A percentile compares a stretch with the other conserved stretches of the same genome.
These are phyloP conservation scores for Flexamia atlantica DNA, from an alignment of 2,888 invertebrate species.

Conservation along the genomic window DNA sequence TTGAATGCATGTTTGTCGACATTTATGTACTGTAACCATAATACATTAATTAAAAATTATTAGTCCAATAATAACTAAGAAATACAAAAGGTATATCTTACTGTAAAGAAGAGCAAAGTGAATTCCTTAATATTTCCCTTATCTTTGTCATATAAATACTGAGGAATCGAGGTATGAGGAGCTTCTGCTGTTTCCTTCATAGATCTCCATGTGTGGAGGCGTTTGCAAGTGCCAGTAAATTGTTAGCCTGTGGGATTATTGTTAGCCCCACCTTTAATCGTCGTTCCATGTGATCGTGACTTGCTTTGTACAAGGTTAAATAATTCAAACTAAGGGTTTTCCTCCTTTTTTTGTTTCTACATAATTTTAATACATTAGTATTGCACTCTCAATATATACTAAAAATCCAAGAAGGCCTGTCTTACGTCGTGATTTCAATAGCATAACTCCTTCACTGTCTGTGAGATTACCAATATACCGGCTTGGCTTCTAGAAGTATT, in stretches of 20 bases:
- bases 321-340: not conserved
- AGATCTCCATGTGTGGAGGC: not conserved
- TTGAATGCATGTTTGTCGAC: too few relatives aligned
- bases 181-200: not conserved
- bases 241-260: not conserved
- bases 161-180: not conserved
- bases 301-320: not conserved
- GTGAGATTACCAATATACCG: slow-evolving; percentile 22
- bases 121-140: too few relatives aligned
- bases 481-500: not conserved
- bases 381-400: slow-evolving; percentile 34
- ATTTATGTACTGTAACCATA: too few relatives aligned
- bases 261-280: not conserved
- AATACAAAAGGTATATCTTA: too few relatives aligned
- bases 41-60: too few relatives aligned
- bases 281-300: slow-evolving; percentile 4
- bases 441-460: not conserved
- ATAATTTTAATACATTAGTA: not conserved
- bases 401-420: slow-evolving; percentile 54
- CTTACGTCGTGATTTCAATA: slow-evolving; percentile 1
- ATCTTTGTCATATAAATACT: too few relatives aligned
- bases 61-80: too few relatives aligned
- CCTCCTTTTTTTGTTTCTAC: not conserved
- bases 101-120: too few relatives aligned
- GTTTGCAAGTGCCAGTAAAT: not conserved